A percentile compares a stretch with the other conserved stretches of the same genome.
Conservation (phyloP, 53 echinoderm and acorn worm genomes). For the Echinarachnius parma region DNA sequence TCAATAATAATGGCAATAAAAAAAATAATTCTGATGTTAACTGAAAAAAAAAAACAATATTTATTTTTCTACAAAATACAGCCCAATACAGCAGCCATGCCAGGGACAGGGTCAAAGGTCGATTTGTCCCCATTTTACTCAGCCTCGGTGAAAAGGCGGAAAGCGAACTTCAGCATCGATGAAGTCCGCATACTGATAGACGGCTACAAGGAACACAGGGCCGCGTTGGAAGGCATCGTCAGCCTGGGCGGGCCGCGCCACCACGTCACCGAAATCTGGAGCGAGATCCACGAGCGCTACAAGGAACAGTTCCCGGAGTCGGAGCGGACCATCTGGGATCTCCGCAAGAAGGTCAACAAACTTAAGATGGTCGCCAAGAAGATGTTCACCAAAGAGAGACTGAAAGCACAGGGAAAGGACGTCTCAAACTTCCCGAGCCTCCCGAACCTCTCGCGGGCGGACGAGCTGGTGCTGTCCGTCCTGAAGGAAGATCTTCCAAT, state of each 20-base stretch:
- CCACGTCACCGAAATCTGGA: slow-evolving; percentile 27
- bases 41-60: too few relatives aligned
- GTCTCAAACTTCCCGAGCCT: background rate
- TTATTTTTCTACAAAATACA: too few relatives aligned
- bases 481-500: slow-evolving; percentile 25
- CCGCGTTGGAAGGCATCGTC: slow-evolving; percentile 12
- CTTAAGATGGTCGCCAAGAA: slow-evolving; percentile 18
- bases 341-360: slow-evolving; percentile 25
- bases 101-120: background rate
- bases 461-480: slow-evolving; percentile 1
- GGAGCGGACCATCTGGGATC: background rate
- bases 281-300: slow-evolving; percentile 25
- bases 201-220: background rate
- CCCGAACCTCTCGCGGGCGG: background rate
- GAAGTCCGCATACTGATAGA: slow-evolving; percentile 16
- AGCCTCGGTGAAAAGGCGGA: slow-evolving; percentile 1
- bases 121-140: background rate
- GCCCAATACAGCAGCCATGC: background rate
- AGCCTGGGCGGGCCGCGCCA: background rate
- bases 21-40: too few relatives aligned
- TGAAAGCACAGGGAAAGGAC: slow-evolving; percentile 12
- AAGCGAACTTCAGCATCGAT: slow-evolving; percentile 14
- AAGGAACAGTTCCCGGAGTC: slow-evolving; percentile 13
- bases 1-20: too few relatives aligned
- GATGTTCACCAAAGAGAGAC: slow-evolving; percentile 19